phyloP scores from a whole-genome alignment of 2,797 vertebrate species.

The Pangasius sanitwongsei region DNA sequence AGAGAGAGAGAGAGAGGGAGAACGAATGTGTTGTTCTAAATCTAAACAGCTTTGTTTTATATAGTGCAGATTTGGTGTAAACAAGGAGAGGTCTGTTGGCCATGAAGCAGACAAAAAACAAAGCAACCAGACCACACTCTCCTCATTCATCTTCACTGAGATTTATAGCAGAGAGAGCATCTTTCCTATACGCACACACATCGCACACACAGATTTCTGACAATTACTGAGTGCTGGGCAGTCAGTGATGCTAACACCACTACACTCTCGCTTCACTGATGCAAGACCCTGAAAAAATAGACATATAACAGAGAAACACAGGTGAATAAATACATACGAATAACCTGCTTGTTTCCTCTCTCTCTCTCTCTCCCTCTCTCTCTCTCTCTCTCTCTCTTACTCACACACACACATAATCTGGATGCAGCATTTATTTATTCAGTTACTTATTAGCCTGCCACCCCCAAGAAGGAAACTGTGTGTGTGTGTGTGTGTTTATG shows the following conservation, averaged over 20 bases:
- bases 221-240: constrained; percentile 46
- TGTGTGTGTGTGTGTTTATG: background rate
- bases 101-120: constrained; percentile 48
- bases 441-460: constrained; percentile 13
- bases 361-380: background rate
- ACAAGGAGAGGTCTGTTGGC: constrained; percentile 47
- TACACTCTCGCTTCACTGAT: constrained; percentile 46
- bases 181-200: constrained; percentile 24
- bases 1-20: background rate
- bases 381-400: background rate
- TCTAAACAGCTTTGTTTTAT: constrained; percentile 56
- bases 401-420: constrained; percentile 8
- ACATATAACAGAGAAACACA: constrained; percentile 41
- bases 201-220: constrained; percentile 26
- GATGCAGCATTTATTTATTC: constrained; percentile 28
- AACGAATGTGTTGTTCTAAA: constrained; percentile 42
- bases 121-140: constrained; percentile 45
- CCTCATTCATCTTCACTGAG: constrained; percentile 52
- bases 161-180: constrained; percentile 47
- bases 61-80: constrained; percentile 51
- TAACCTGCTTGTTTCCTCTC: background rate
- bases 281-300: constrained; percentile 45
- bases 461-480: background rate
- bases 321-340: constrained; percentile 51
- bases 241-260: constrained; percentile 50